A percentile compares a stretch with the other conserved stretches of the same genome.
Conservation (phyloP, 2,797 vertebrate genomes). For the Pseudotriccus pelzelni region DNA sequence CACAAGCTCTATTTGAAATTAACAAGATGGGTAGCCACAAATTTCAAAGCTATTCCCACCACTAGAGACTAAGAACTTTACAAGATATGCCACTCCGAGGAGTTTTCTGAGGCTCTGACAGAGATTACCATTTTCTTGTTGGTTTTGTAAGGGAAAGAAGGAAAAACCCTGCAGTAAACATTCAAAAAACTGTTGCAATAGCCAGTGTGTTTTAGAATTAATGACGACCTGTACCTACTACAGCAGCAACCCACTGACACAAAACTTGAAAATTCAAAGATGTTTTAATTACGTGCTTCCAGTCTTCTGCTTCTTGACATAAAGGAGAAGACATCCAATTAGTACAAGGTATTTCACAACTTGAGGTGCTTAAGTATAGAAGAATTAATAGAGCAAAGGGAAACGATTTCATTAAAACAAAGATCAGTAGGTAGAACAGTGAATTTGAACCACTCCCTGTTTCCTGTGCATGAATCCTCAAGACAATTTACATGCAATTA, state of each 20-base stretch:
- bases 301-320: neutral
- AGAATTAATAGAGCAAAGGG: neutral
- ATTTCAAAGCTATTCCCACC: neutral
- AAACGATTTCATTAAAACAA: neutral
- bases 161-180: neutral
- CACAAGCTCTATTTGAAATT: neutral
- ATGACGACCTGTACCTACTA: neutral
- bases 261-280: neutral
- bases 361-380: neutral
- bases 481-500: slow-evolving; percentile 29
- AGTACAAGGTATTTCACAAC: neutral
- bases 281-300: neutral
- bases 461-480: neutral
- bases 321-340: neutral
- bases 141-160: neutral
- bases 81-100: neutral
- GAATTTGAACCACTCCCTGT: neutral
- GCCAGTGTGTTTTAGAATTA: neutral
- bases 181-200: neutral
- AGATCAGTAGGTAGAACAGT: neutral
- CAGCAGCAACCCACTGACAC: neutral
- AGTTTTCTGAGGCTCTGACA: neutral
- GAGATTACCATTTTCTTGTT: neutral
- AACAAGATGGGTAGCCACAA: neutral
- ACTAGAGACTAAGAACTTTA: neutral